These are phyloP conservation scores for Pyrgilauda ruficollis DNA, from an alignment of 2,113 vertebrate genomes.

Conservation along the genomic window DNA sequence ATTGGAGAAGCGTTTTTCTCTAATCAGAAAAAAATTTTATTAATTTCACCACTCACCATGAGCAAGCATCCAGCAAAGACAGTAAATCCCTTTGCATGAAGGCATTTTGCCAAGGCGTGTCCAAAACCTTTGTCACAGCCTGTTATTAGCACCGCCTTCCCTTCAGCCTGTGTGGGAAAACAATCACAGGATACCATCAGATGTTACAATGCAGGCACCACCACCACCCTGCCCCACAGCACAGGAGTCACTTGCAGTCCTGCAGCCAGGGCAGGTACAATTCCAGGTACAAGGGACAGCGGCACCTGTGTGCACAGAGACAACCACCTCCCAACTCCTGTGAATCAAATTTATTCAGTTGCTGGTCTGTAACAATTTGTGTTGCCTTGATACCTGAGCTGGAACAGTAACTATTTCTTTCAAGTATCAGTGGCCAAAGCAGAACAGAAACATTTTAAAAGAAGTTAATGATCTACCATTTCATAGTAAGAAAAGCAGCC, in stretches of 20 bases:
- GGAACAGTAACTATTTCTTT: not conserved
- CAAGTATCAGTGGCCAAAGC: not conserved
- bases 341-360: not conserved
- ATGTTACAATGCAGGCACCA: not conserved
- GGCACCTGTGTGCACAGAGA: not conserved
- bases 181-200: not conserved
- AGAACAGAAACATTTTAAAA: not conserved
- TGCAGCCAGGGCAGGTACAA: not conserved
- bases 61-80: slow-evolving; percentile 86
- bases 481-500: not conserved
- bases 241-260: not conserved
- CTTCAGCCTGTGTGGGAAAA: slow-evolving; percentile 69
- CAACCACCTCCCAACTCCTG: not conserved
- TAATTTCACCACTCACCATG: slow-evolving; percentile 65
- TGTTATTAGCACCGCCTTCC: slow-evolving; percentile 82
- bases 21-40: not conserved
- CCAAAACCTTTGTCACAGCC: slow-evolving; percentile 88
- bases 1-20: not conserved
- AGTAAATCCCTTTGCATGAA: slow-evolving; percentile 81
- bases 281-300: not conserved
- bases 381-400: not conserved
- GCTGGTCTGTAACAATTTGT: not conserved
- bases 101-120: slow-evolving; percentile 77
- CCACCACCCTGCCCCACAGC: not conserved
- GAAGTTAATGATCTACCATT: not conserved